Evolutionary conservation across 2,113 vertebrate genomes (phyloP), one percentile per base, ranked within the genome.

Genomic region (Alosa alosa): DNA sequence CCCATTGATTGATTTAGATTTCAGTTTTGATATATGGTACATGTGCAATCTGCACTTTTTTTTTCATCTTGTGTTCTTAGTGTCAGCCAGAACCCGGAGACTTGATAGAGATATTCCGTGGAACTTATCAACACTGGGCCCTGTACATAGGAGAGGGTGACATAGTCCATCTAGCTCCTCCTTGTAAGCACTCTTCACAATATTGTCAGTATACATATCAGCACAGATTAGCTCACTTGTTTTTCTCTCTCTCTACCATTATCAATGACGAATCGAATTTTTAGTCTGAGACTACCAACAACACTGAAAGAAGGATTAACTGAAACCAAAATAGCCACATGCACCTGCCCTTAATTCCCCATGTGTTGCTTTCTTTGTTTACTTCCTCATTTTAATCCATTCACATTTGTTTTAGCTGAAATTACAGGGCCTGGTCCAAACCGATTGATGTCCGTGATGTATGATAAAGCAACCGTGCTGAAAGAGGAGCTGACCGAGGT

Each of bases 31-130:
- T 36, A 15, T 36, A 11, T 72, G 0, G 25, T 78, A 36, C 1
- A 78, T 6, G 31, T 39, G 31, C 2, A 78, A 5, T 22, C 6
- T 60, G 55, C 31, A 78, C 68, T 68, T 31, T 11, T n/a, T 78
- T 31, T 11, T 31, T 31, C 31, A 39, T 83, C 39, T 64, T 25
- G 1, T 25, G 55, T 84, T 84, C 41, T 20, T 68, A 68, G 57
- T 41, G 57, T 84, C 49, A 81, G 22, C 92, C 92, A 47, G 83
- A 91, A 10, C 91, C 87, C 47, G 92, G 93, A 81, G 93, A 94
- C 86, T 86, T 94, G 90, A 95, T 95, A 39, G 95, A 95, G 89
- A 94, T 95, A 81, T 93, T 92, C 85, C 92, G 93, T 46, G 87
- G 90, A 81, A 68, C 90, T 3, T 95, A 94, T 88, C 88, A 90